Evolutionary conservation across 2,888 invertebrate species (phyloP), one percentile per base, ranked within the genome.

Genomic region (Melanchra persicariae): DNA sequence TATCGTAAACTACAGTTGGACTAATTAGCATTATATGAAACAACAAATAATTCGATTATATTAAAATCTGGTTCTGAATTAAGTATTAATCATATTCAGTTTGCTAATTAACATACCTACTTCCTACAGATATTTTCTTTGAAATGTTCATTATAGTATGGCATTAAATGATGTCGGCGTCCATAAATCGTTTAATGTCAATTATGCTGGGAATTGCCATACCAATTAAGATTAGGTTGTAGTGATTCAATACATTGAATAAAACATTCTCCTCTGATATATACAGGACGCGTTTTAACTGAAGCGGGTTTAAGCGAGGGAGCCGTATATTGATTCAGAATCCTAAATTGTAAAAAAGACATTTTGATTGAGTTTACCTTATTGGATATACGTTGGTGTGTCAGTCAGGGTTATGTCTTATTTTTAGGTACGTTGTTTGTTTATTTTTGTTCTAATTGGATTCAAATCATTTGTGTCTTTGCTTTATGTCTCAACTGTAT

Each of bases 111-210:
- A 65, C 70, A 79, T 73, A 43, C 22, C 49, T 37, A 37, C 54
- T 47, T 37, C 58, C n/a, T n/a, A n/a, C 59, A 76, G 65, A 68
- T 76, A 82, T 71, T 70, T 82, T 75, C 81, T 52, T 52, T 63
- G 59, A 69, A 81, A 78, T 80, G 77, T 85, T 80, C 77, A 70
- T 76, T 83, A 85, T 65, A 76, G 71, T 74, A 68, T 78, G 73
- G 77, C 76, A 77, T 83, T 79, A 79, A 82, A 78, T 80, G 84
- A 81, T 74, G 75, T 73, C 82, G 78, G 79, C 77, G 69, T 78
- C 87, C 76, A 85, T 87, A 87, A 87, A 87, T 87, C 87, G 87
- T 84, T 87, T 86, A 87, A 85, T 82, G 87, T 86, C 87, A 87
- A 87, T 87, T 87, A 87, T 84, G 77, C 77, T 72, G 80, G 70